These are phyloP conservation scores for Dermochelys coriacea DNA, from an alignment of 2,797 vertebrate genomes.

Conservation along the genomic window DNA sequence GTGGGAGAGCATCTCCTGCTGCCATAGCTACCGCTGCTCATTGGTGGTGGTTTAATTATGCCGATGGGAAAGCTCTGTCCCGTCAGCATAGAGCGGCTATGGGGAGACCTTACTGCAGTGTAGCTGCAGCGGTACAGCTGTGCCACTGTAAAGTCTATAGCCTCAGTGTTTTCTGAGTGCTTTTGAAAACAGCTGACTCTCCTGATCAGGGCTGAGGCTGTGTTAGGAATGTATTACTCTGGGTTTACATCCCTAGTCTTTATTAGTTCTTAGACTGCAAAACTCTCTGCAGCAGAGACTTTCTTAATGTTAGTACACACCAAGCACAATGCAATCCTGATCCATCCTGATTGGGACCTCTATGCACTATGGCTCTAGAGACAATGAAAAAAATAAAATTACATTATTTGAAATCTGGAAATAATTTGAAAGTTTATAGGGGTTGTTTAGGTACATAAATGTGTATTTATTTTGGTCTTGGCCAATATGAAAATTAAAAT, in stretches of 20 bases:
- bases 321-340: neutral
- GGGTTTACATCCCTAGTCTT: neutral
- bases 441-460: neutral
- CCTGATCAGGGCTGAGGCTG: neutral
- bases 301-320: neutral
- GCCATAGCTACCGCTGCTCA: too few relatives aligned
- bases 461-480: neutral
- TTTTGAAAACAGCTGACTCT: neutral
- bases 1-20: too few relatives aligned
- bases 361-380: neutral
- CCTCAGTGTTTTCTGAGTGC: neutral
- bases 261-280: neutral
- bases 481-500: neutral
- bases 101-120: too few relatives aligned
- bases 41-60: too few relatives aligned
- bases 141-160: too few relatives aligned
- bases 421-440: neutral
- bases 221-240: neutral
- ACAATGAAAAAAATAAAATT: neutral
- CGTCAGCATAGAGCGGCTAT: too few relatives aligned
- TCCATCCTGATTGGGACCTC: neutral
- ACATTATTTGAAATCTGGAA: constrained; percentile 9
- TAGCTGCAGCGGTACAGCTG: too few relatives aligned
- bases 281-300: neutral
- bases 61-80: too few relatives aligned